Evolutionary conservation across 2,797 vertebrate species (phyloP), one percentile per base, ranked within the genome.

Genomic region (Rousettus madagascariensis): DNA sequence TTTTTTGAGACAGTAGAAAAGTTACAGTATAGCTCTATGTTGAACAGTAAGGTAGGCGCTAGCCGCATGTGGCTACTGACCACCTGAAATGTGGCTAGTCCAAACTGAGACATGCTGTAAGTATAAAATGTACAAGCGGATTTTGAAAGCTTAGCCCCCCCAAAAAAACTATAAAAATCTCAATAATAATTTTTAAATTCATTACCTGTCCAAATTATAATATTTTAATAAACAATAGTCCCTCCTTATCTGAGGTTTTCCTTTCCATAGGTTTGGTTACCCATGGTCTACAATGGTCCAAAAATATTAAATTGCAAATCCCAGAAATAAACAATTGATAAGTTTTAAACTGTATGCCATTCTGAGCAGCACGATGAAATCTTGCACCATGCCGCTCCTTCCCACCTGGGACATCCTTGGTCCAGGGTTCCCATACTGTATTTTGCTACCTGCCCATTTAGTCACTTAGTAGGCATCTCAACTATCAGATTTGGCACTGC

Each of bases 1-100:
- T 57, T 90, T 79, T 87, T 53, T 30, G 26, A 87, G 28, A 75
- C n/a, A 87, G 30, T 79, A 72, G 30, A 51, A 49, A 83, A 53
- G 28, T 36, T 51, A 68, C 24, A 26, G 4, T 49, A 33, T 3
- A 59, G 6, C 53, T n/a, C 61, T 30, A 8, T 17, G 20, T 20
- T 90, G 55, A 78, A 43, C 61, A 84, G 28, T 5, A 77, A 36
- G 30, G 28, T 68, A 84, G 12, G 55, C 33, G 82, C 28, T 33
- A 82, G 36, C 20, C 51, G 80, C 10, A 69, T 17, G 7, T 10
- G 33, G 38, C n/a, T n/a, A 72, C 17, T 43, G 57, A 79, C 28
- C 30, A 63, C 75, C 38, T n/a, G 26, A 79, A 86, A 59, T 24
- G 36, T 28, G 38, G 55, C 59, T 69, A 30, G 15, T 80, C 46